Evolutionary conservation across 2,113 vertebrate species (phyloP).

Genomic region (Oxygymnocypris stewartii): DNA sequence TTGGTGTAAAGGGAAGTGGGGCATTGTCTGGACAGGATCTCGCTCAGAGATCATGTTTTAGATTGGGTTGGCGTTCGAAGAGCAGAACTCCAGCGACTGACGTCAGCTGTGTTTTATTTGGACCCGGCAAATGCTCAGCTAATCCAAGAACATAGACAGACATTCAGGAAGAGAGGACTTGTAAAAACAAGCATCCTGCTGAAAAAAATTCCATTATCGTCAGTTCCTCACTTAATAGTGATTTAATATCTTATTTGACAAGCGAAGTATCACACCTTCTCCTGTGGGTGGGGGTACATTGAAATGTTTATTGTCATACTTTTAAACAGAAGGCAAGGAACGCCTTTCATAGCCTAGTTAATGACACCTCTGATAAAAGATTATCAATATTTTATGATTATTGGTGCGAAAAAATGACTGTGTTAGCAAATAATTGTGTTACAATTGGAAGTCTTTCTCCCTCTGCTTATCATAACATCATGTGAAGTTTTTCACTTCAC

Average conservation of each 20-base stretch:
- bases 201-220: constrained; percentile 52
- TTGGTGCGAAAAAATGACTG: neutral
- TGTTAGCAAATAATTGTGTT: too few relatives aligned
- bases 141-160: constrained; percentile 68
- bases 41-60: constrained; percentile 68
- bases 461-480: too few relatives aligned
- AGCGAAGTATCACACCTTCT: constrained; percentile 33
- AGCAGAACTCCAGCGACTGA: constrained; percentile 59
- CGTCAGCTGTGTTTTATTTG: constrained; percentile 76
- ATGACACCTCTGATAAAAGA: neutral
- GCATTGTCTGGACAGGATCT: constrained; percentile 82
- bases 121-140: constrained; percentile 65
- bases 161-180: constrained; percentile 68
- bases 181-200: constrained; percentile 67
- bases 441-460: too few relatives aligned
- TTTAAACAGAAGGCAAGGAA: constrained; percentile 16
- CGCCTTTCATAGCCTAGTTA: neutral
- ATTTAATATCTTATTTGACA: constrained; percentile 56
- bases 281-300: neutral
- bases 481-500: neutral
- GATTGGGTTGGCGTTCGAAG: constrained; percentile 62
- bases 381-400: neutral
- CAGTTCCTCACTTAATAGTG: constrained; percentile 61
- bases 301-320: constrained; percentile 24
- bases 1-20: constrained; percentile 71